These are phyloP conservation scores for Chrysocyon brachyurus DNA, from an alignment of 2,797 vertebrate genomes.

Conservation along the genomic window DNA sequence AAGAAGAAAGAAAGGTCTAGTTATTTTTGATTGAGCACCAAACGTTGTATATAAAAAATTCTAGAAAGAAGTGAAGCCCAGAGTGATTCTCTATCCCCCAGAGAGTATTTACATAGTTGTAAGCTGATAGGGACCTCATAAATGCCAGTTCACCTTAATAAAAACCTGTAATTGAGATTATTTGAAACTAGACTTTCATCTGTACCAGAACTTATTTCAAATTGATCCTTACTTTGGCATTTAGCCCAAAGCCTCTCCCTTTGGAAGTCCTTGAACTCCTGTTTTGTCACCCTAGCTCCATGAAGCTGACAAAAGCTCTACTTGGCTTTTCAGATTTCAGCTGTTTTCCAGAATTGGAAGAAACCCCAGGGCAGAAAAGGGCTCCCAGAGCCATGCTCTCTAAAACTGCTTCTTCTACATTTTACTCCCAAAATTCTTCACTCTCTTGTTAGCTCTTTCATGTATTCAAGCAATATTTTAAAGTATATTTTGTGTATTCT, in stretches of 20 bases:
- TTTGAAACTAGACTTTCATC: not conserved
- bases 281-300: not conserved
- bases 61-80: not conserved
- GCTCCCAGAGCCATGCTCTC: not conserved
- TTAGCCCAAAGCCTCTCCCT: not conserved
- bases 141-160: not conserved
- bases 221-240: not conserved
- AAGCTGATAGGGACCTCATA: not conserved
- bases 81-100: not conserved
- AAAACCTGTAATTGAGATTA: not conserved
- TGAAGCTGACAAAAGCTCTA: not conserved
- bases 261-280: not conserved
- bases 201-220: not conserved
- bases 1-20: not conserved
- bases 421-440: not conserved
- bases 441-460: not conserved
- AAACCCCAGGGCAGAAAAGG: not conserved
- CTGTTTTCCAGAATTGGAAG: slow-evolving; percentile 19
- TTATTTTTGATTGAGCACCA: slow-evolving; percentile 18
- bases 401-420: not conserved
- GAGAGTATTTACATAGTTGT: not conserved
- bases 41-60: not conserved
- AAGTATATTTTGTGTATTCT: not conserved
- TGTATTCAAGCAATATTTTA: not conserved
- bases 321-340: not conserved